These are phyloP conservation scores for Cyanocitta stelleri DNA, from an alignment of 2,113 vertebrate species.

Conservation along the genomic window DNA sequence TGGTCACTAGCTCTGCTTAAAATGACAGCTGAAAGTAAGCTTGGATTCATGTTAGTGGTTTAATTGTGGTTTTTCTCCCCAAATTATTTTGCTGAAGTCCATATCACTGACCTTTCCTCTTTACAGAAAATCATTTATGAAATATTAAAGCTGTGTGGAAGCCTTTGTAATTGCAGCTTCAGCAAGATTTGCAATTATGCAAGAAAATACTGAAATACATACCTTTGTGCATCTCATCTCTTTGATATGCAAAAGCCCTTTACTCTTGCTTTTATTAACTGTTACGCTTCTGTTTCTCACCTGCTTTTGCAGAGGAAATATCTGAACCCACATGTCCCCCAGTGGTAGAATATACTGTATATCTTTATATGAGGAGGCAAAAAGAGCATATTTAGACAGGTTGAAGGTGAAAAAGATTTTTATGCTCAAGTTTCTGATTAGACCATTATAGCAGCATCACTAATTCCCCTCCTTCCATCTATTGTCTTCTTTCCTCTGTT, in stretches of 20 bases:
- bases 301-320: neutral
- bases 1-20: neutral
- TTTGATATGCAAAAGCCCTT: neutral
- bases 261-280: neutral
- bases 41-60: neutral
- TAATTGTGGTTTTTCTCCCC: neutral
- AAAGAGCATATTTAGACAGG: conserved; percentile 8
- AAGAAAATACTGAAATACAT: neutral
- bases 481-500: conserved; percentile 49
- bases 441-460: conserved; percentile 6
- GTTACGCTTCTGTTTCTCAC: neutral
- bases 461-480: conserved; percentile 48
- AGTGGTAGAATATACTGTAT: neutral
- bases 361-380: neutral
- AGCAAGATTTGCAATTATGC: conserved; percentile 4
- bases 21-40: neutral
- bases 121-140: neutral
- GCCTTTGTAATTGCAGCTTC: conserved; percentile 9
- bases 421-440: conserved; percentile 42
- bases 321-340: neutral
- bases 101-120: neutral
- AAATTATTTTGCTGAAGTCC: neutral
- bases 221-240: neutral
- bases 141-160: neutral
- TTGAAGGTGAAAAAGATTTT: conserved; percentile 31